Conservation (phyloP, 2,797 vertebrate species). For the Spinus olivaceus region DNA sequence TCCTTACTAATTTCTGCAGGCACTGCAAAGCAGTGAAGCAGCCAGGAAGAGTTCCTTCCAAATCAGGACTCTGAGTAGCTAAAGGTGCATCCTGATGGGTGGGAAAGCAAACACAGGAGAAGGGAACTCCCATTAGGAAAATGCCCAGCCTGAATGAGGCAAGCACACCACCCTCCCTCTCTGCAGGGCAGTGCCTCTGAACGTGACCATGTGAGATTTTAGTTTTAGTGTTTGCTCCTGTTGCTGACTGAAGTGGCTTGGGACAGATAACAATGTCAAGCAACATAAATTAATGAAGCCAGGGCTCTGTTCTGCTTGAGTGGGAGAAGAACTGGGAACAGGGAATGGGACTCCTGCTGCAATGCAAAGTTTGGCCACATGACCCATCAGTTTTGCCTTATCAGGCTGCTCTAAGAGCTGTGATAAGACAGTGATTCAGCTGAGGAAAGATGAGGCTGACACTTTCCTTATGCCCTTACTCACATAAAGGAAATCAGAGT, state of each 20-base stretch:
- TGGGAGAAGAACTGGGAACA: neutral
- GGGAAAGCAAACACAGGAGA: neutral
- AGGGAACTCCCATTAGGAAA: neutral
- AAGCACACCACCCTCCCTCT: neutral
- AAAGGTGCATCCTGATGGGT: neutral
- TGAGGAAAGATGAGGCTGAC: neutral
- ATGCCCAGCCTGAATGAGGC: neutral
- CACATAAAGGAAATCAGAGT: neutral
- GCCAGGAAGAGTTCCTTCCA: neutral
- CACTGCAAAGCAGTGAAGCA: neutral
- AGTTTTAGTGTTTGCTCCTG: neutral
- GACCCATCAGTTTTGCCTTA: constrained; percentile 1
- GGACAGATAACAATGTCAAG: neutral
- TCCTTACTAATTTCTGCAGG: neutral
- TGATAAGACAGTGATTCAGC: neutral
- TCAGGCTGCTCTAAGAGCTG: neutral
- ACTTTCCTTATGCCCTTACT: neutral
- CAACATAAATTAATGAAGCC: constrained; percentile 2
- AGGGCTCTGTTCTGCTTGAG: neutral
- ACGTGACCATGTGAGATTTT: neutral
- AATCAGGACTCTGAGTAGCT: neutral
- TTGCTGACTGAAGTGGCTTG: neutral
- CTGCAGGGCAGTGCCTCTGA: neutral
- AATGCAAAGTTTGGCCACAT: neutral
- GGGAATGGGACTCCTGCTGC: neutral